These are phyloP conservation scores for Lagopus leucura DNA, from an alignment of 2,113 vertebrate genomes.

Conservation along the genomic window DNA sequence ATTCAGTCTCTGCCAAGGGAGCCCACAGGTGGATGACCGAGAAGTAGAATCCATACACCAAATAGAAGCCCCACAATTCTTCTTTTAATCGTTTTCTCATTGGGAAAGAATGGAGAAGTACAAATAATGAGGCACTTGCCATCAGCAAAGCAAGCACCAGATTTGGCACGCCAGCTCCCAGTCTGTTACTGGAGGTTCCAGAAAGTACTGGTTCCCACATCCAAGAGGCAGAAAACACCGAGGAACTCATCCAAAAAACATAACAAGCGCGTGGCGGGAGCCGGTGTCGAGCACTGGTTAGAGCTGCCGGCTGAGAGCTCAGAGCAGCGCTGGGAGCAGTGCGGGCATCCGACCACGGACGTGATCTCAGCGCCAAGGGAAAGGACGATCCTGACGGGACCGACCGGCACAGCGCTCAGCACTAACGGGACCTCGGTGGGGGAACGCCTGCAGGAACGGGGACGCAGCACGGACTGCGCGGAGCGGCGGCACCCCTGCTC, in stretches of 20 bases:
- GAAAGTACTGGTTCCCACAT: neutral
- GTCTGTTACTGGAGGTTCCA: neutral
- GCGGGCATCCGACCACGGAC: neutral
- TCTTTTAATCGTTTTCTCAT: constrained; percentile 31
- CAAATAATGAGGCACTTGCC: neutral
- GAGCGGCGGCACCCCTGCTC: too few species aligned
- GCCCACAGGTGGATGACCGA: constrained; percentile 32
- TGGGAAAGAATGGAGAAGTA: neutral
- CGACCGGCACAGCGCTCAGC: too few species aligned
- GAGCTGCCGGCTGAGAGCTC: neutral
- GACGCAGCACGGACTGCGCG: too few species aligned
- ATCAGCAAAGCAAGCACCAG: neutral
- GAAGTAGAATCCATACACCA: constrained; percentile 20
- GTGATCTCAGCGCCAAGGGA: too few species aligned
- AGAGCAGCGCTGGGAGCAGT: neutral
- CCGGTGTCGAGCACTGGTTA: neutral
- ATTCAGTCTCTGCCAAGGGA: constrained; percentile 39
- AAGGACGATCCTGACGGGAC: too few species aligned
- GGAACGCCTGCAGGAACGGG: too few species aligned
- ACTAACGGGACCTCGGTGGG: too few species aligned
- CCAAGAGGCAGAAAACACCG: neutral
- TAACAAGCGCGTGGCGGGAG: neutral
- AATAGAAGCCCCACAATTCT: constrained; percentile 5
- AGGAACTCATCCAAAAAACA: neutral
- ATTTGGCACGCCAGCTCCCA: neutral